Percentiles rank a stretch among this genome's conserved stretches.
phyloP scores from a whole-genome alignment of 2,797 vertebrate species.

The Macroramphosus scolopax region DNA sequence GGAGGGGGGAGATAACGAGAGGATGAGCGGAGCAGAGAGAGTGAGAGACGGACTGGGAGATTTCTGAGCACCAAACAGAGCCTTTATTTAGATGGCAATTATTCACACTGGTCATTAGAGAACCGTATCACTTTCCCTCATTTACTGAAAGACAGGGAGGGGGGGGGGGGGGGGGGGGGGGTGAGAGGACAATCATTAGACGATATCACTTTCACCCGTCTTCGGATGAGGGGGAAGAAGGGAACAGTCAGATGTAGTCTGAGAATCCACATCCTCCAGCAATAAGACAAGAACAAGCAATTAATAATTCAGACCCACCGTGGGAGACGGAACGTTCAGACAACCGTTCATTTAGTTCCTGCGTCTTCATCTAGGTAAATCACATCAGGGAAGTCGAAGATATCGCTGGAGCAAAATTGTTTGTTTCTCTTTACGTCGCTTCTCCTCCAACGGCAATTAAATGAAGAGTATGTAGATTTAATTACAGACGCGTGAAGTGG shows the following conservation, averaged over 20 bases:
- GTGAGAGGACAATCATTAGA: conserved; percentile 79
- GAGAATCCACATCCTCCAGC: conserved; percentile 54
- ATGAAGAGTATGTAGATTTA: conserved; percentile 62
- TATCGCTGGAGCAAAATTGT: no score
- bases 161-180: conserved; percentile 24
- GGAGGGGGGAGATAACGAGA: no score
- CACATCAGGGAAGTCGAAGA: conserved; percentile 39
- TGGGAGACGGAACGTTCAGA: conserved; percentile 19
- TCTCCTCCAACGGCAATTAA: conserved; percentile 57
- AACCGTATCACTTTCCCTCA: conserved; percentile 82
- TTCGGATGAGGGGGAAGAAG: conserved; percentile 67
- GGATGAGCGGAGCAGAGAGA: conserved; percentile 22
- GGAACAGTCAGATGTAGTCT: conserved; percentile 44
- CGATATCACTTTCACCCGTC: conserved; percentile 78
- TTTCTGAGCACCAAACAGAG: conserved; percentile 74
- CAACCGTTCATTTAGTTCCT: conserved; percentile 21
- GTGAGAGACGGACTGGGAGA: conserved; percentile 45
- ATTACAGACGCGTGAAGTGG: no score
- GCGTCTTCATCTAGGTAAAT: conserved; percentile 11
- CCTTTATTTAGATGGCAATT: conserved; percentile 83
- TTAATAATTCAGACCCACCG: conserved; percentile 61
- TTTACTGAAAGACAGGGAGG: conserved; percentile 80
- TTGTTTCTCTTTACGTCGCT: conserved; percentile 33
- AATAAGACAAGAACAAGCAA: conserved; percentile 59
- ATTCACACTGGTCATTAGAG: conserved; percentile 84